Base-by-base conservation (phyloP, 2,888 invertebrate species). In the Temnothorax ravouxi region DNA sequence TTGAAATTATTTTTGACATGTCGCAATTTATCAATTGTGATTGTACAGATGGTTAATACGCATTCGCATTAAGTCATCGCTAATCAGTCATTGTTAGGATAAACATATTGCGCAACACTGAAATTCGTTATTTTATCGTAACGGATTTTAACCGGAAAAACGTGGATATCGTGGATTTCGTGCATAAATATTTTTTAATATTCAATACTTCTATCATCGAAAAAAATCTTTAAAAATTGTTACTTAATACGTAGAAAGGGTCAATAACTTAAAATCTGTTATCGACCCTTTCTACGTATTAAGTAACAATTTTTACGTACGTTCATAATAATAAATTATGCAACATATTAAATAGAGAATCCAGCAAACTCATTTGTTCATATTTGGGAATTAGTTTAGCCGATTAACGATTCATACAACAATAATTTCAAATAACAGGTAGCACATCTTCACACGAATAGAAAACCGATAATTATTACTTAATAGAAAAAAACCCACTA, bases 271-370 rank as follows among this genome's bases (percentile, higher is more conserved):
- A n/a, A n/a, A n/a, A n/a, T n/a, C n/a, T n/a, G 25, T 25, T 25
- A 25, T 25, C 2, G 25, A 41, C 18, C 5, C 34, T 72, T 18
- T 34, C 2, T 47, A 2, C 8, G 11, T 29, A 6, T 74, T 44
- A 61, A 74, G 13, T 15, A 74, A 41, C 3, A 66, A n/a, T 34
- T 44, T 59, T 71, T 72, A 71, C 5, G 21, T 71, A 69, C 13
- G 0, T 9, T 71, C 2, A 4, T 25, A 25, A 25, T 59, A 72
- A 41, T 75, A 29, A n/a, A 74, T 74, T 74, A 29, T 21, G 29
- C 13, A 29, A 1, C 3, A 59, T 25, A 21, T 25, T 15, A 3
- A 3, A 9, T 61, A 41, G 8, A 61, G 25, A 74, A 47, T 74
- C 13, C 1, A 59, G 9, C 8, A 69, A 34, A 69, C 11, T 52